Evolutionary conservation across 2,113 vertebrate genomes (phyloP).

Genomic region (Labrus mixtus): DNA sequence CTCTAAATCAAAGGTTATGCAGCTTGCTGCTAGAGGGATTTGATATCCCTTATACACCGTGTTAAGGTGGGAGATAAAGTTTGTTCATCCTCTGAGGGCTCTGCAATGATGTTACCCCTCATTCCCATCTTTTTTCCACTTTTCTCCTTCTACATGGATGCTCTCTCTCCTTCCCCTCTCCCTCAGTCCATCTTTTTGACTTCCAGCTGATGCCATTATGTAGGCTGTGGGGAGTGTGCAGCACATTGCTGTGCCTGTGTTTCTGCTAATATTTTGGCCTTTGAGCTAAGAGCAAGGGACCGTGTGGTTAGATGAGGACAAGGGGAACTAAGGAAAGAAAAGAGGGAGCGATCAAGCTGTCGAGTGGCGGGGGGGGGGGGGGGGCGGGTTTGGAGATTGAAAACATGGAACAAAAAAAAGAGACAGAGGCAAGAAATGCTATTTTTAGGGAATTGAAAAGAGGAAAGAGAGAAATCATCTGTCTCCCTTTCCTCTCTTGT

Average conservation of each 20-base stretch:
- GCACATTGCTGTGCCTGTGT: conserved; percentile 32
- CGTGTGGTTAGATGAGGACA: conserved; percentile 29
- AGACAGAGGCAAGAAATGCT: background rate
- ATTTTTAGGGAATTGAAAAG: background rate
- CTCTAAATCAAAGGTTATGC: conserved; percentile 43
- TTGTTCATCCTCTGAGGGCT: conserved; percentile 36
- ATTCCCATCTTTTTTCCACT: background rate
- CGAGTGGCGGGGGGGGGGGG: conserved; percentile 16
- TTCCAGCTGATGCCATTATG: conserved; percentile 44
- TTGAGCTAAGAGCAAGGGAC: conserved; percentile 30
- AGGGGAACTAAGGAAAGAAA: conserved; percentile 26
- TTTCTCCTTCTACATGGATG: background rate
- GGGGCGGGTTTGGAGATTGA: too few species aligned
- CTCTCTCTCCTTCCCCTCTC: background rate
- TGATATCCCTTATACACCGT: background rate
- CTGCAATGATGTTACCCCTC: conserved; percentile 18
- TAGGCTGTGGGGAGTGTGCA: conserved; percentile 40
- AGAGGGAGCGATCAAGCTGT: background rate
- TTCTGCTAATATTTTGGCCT: conserved; percentile 48
- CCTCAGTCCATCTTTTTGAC: conserved; percentile 16
- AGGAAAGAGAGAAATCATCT: background rate
- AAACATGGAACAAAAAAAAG: conserved; percentile 2
- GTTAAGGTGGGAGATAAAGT: conserved; percentile 12
- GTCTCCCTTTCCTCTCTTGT: background rate
- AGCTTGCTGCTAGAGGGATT: conserved; percentile 28